Conservation (phyloP, 2,113 vertebrate genomes). For the Lipotes vexillifer region DNA sequence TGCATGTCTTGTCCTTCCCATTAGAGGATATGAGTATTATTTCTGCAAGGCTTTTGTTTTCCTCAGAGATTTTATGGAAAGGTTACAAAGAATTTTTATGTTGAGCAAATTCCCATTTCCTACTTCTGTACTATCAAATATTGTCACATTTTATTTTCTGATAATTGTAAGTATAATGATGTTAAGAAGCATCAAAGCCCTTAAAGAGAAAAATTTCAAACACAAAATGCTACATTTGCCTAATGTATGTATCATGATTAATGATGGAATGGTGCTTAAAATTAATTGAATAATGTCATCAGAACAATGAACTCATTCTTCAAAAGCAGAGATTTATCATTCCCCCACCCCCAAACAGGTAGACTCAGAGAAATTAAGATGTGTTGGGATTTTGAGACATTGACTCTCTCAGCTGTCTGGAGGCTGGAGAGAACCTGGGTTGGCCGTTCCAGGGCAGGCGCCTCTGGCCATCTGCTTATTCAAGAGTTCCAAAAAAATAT, state of each 20-base stretch:
- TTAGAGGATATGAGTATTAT: neutral
- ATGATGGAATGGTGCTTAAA: neutral
- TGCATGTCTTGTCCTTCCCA: neutral
- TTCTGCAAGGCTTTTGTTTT: neutral
- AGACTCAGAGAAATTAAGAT: neutral
- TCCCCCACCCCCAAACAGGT: neutral
- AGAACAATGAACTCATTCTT: neutral
- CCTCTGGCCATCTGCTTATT: neutral
- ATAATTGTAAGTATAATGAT: neutral
- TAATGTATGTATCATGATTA: neutral
- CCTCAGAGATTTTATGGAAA: neutral
- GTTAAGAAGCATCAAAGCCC: neutral
- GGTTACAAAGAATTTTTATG: neutral
- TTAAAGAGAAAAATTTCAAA: neutral
- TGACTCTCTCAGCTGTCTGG: neutral
- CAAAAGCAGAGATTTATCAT: neutral
- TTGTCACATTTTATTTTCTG: neutral
- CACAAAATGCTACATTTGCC: neutral
- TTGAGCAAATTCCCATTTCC: neutral
- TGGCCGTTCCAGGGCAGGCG: neutral
- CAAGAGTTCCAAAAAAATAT: neutral
- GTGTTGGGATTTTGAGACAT: neutral
- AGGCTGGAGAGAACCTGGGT: neutral
- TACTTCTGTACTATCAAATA: neutral
- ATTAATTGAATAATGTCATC: neutral